Conservation (phyloP, 2,888 invertebrate species). For the Listrodromus nycthemerus region DNA sequence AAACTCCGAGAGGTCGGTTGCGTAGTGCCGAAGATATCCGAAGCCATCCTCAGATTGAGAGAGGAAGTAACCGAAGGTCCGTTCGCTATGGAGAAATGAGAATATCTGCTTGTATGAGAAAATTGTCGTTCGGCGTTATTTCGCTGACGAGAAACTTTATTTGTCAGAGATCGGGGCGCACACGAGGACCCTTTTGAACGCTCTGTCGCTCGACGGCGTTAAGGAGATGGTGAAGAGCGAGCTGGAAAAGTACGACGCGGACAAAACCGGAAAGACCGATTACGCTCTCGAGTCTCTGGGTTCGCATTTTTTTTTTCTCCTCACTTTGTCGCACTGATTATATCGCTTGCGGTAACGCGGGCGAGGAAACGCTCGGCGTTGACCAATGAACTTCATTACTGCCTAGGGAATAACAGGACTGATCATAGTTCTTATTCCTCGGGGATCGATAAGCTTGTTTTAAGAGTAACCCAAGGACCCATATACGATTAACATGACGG, state of each 20-base stretch:
- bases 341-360: too few relatives aligned
- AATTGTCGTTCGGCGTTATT: neutral
- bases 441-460: too few relatives aligned
- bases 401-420: too few relatives aligned
- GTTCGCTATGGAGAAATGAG: neutral
- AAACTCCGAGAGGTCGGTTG: conserved; percentile 77
- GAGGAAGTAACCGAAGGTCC: conserved; percentile 80
- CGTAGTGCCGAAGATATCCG: conserved; percentile 80
- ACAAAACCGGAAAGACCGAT: conserved; percentile 88
- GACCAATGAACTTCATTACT: too few relatives aligned
- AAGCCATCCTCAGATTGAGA: conserved; percentile 77
- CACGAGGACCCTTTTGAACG: conserved; percentile 73
- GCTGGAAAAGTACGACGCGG: conserved; percentile 86
- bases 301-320: conserved; percentile 10
- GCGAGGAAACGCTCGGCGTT: too few relatives aligned
- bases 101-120: neutral
- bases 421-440: too few relatives aligned
- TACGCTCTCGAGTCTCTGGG: conserved; percentile 89
- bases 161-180: conserved; percentile 74
- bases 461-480: too few relatives aligned
- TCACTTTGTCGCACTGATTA: too few relatives aligned
- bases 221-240: conserved; percentile 76
- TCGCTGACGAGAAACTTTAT: conserved; percentile 2
- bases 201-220: conserved; percentile 76
- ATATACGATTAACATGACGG: too few relatives aligned